A percentile compares a stretch with the other conserved stretches of the same genome.
Conservation (phyloP, 2,888 invertebrate genomes). For the Willowsia nigromaculata region DNA sequence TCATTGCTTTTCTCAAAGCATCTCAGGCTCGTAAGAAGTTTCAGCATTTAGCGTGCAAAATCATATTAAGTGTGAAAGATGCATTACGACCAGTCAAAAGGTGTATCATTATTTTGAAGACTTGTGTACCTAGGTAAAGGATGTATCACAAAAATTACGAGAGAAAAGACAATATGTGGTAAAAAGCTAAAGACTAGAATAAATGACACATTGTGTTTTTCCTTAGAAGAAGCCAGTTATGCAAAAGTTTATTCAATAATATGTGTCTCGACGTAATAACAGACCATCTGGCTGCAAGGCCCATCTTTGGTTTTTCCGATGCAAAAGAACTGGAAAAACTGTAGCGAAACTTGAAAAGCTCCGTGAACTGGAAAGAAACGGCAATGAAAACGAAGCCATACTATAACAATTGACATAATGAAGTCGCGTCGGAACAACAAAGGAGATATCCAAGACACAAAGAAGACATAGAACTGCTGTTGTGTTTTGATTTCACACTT, state of each 20-base stretch:
- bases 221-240: neutral
- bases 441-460: neutral
- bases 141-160: neutral
- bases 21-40: neutral
- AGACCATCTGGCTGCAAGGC: too few species aligned
- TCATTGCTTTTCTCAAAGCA: neutral
- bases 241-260: neutral
- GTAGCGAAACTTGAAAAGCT: neutral
- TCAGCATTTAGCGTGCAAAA: neutral
- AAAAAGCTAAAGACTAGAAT: neutral
- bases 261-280: too few species aligned
- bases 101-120: too few species aligned
- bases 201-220: neutral
- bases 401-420: neutral
- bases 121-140: too few species aligned
- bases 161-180: neutral
- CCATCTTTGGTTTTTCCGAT: too few species aligned
- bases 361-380: neutral
- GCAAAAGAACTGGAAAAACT: too few species aligned
- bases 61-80: neutral
- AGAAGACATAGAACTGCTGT: neutral
- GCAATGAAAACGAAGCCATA: neutral
- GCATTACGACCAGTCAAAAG: neutral
- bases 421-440: neutral
- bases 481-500: neutral